These are phyloP conservation scores for Neocrepidodera transversa DNA, from an alignment of 2,888 invertebrate genomes.

Conservation along the genomic window DNA sequence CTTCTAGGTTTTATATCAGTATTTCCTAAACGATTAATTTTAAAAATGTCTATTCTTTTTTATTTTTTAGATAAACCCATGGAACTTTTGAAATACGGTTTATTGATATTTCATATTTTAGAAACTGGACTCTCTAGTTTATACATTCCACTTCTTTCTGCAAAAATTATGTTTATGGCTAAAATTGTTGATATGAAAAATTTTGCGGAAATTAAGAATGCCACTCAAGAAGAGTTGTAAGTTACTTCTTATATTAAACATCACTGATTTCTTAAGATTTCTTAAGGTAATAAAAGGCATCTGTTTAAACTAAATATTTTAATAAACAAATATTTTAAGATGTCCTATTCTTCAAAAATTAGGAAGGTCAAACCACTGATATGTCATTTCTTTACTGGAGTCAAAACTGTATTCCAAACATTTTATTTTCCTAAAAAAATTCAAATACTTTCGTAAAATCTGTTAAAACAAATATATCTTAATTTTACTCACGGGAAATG, in stretches of 20 bases:
- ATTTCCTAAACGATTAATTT: too few relatives aligned
- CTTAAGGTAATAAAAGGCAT: too few relatives aligned
- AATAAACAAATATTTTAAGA: too few relatives aligned
- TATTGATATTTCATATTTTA: conserved; percentile 35
- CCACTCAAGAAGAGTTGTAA: conserved; percentile 35
- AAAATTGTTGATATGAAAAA: not conserved
- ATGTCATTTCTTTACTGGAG: conserved; percentile 52
- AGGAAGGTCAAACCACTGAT: conserved; percentile 68
- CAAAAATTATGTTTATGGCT: conserved; percentile 36
- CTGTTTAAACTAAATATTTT: too few relatives aligned
- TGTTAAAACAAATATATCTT: conserved; percentile 44
- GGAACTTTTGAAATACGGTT: conserved; percentile 39
- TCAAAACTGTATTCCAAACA: conserved; percentile 64
- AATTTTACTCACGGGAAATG: conserved; percentile 62
- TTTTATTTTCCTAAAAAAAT: conserved; percentile 46
- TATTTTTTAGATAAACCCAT: conserved; percentile 36
- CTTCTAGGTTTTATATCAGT: too few relatives aligned
- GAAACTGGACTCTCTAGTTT: conserved; percentile 33
- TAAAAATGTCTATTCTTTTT: too few relatives aligned
- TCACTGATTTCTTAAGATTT: too few relatives aligned
- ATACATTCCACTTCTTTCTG: conserved; percentile 35
- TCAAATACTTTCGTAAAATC: not conserved
- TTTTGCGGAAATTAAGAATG: conserved; percentile 21
- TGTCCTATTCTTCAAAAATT: conserved; percentile 57
- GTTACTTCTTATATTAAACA: too few relatives aligned